A percentile compares a stretch with the other conserved stretches of the same genome.
phyloP scores from a whole-genome alignment of 2,888 invertebrate species.

The Apamea monoglypha region DNA sequence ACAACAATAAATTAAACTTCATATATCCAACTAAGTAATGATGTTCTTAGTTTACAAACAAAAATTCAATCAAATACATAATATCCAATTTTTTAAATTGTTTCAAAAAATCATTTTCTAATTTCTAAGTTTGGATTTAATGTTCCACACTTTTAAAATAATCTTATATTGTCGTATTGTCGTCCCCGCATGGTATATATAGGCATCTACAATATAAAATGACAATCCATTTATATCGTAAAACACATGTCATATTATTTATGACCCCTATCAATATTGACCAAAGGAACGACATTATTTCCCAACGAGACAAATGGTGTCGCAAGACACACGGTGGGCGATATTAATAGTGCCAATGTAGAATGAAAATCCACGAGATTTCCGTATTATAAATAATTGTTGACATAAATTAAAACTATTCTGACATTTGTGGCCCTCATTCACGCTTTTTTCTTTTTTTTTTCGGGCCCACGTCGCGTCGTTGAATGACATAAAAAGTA shows the following conservation, averaged over 20 bases:
- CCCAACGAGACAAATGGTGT: slow-evolving; percentile 62
- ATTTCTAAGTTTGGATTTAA: not conserved
- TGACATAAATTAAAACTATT: slow-evolving; percentile 80
- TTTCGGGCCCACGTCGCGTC: slow-evolving; percentile 49
- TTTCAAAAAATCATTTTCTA: not conserved
- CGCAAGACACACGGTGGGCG: slow-evolving; percentile 68
- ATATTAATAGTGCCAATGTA: slow-evolving; percentile 73
- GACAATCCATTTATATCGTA: slow-evolving; percentile 14
- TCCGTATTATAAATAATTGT: slow-evolving; percentile 78
- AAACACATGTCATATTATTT: slow-evolving; percentile 37
- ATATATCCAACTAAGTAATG: not conserved
- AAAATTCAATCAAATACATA: not conserved
- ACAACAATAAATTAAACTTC: not conserved
- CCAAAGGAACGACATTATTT: slow-evolving; percentile 56
- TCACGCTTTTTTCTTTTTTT: slow-evolving; percentile 71
- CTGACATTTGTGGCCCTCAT: slow-evolving; percentile 80
- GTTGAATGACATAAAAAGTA: slow-evolving; percentile 69
- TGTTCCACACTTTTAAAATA: not conserved
- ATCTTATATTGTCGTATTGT: not conserved
- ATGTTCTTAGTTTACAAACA: not conserved
- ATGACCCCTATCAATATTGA: slow-evolving; percentile 52
- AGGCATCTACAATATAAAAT: not conserved
- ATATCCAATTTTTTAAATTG: not conserved
- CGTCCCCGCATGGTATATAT: not conserved
- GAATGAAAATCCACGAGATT: slow-evolving; percentile 75